Evolutionary conservation across 2,113 vertebrate species (phyloP).

Genomic region (Pimephales promelas): DNA sequence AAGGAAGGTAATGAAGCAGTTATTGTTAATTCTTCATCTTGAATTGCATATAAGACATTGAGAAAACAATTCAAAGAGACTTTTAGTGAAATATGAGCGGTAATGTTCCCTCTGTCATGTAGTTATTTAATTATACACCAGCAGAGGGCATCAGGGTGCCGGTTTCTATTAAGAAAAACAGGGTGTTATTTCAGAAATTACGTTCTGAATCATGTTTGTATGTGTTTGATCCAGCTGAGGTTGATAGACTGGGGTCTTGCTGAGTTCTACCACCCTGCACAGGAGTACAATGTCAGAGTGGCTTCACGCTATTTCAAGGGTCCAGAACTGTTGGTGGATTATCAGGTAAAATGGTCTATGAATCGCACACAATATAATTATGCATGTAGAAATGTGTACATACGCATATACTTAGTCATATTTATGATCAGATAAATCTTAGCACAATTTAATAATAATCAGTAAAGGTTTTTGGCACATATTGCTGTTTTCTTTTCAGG

Average conservation of each 20-base stretch:
- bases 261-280: constrained; percentile 96
- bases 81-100: not conserved
- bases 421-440: not conserved
- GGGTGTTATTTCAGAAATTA: not conserved
- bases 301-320: constrained; percentile 98
- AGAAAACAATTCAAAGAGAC: not conserved
- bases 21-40: not conserved
- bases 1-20: constrained; percentile 83
- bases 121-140: not conserved
- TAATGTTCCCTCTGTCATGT: not conserved
- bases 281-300: constrained; percentile 99
- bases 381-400: no score
- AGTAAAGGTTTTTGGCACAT: not conserved
- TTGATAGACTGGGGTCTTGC: constrained; percentile 98
- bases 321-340: constrained; percentile 97
- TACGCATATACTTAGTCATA: fast-evolving
- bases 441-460: not conserved
- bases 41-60: not conserved
- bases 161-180: not conserved
- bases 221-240: constrained; percentile 81
- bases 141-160: constrained; percentile 23
- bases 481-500: not conserved
- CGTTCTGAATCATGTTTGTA: not conserved
- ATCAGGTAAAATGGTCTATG: constrained; percentile 80
- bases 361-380: not conserved